Base-by-base conservation (phyloP, 92 coral and sea anemone genomes). In the Parazoanthus swiftii region DNA sequence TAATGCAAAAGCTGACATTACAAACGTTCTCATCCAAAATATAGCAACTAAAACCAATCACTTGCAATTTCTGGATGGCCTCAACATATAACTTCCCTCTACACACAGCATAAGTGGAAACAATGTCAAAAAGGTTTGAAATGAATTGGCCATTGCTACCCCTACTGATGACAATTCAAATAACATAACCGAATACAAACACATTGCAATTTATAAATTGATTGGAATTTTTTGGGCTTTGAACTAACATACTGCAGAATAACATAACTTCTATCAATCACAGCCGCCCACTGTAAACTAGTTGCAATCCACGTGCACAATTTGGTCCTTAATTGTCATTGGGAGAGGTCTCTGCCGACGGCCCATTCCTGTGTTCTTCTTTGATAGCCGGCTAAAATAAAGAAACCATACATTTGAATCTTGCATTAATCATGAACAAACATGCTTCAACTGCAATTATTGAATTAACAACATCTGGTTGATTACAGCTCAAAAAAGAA, bases 21-120 rank as follows among this genome's bases (percentile, higher is more conserved):
- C 82, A 89, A 80, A 85, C 51, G 85, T 56, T 88, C 90, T 91
- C 92, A 86, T 86, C 86, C 94, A 86, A 80, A 81, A 91, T 83
- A 86, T 77, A 81, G 84, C 85, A 91, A 85, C 91, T 89, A 91
- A 80, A 89, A 91, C 88, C 89, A 79, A 85, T 39, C 83, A 16
- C 76, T 50, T 68, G 50, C 76, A 43, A 9, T 48, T 29, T 7
- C 8, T 70, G 86, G 66, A 68, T 82, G 86, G 86, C 67, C 56
- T 36, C 71, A 65, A 81, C 43, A 63, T 25, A 21, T 56, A 56
- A 66, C 85, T 81, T 15, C 43, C 50, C 46, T 33, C 51, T 38
- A 20, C 63, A 83, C 86, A 46, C 77, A 71, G 86, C 86, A 39
- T 29, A 50, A 82, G 77, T 71, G 86, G 77, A 25, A 83, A 83